Evolutionary conservation across 2,888 invertebrate species (phyloP), one percentile per base, ranked within the genome.

Genomic region (Xylocampa areola): DNA sequence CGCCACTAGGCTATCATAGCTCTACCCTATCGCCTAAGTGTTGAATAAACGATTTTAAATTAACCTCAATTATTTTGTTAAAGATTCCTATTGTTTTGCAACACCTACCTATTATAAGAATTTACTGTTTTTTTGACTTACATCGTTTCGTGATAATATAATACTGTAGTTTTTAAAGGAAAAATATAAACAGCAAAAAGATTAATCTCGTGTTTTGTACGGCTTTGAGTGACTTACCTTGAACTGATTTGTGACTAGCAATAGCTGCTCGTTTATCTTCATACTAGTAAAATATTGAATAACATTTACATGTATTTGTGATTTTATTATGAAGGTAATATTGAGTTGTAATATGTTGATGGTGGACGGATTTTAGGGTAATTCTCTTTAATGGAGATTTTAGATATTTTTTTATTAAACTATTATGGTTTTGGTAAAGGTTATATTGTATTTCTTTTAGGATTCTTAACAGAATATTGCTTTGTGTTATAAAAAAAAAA

Each of bases 151-250:
- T 63, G 49, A 54, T 27, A 36, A 35, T n/a, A 30, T 62, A 41
- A 41, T 36, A 19, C n/a, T 52, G 3, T 33, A 39, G 23, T 55
- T 64, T 35, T 35, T 57, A 36, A 47, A 32, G 65, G 52, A 64
- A 58, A 58, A 51, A 51, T 10, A 48, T 32, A 16, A 21, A 8
- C 2, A 55, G 51, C 29, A 70, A 55, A 60, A 70, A 68, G 47
- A 0, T n/a, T n/a, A 0, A 1, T 60, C 17, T 68, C 68, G 71
- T 70, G 71, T 41, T 59, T 32, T n/a, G 30, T 40, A 60, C 49
- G 48, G 27, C 54, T 68, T 70, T 60, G 48, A 68, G 44, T 39
- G 39, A 13, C 10, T 64, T 16, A 35, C 67, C 67, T 67, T 67
- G 67, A 67, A 58, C 67, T 69, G 30, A 58, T 69, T 66, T 55